A percentile compares a stretch with the other conserved stretches of the same genome.
phyloP scores from a whole-genome alignment of 2,113 vertebrate species.

The Porphyrio hochstetteri region DNA sequence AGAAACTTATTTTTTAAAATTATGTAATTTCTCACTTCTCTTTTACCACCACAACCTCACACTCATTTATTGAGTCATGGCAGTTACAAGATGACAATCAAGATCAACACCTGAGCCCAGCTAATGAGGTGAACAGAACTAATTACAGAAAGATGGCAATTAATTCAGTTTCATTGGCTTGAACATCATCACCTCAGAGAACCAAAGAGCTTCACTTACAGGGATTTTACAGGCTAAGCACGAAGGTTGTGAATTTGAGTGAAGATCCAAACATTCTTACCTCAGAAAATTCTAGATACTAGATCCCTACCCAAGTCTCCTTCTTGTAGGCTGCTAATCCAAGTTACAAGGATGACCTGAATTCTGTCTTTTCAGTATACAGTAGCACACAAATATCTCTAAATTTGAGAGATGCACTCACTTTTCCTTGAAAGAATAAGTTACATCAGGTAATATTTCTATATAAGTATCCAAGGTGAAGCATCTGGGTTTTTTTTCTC shows the following conservation, averaged over 20 bases:
- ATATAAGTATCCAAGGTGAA: not conserved
- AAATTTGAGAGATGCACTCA: not conserved
- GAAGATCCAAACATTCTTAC: not conserved
- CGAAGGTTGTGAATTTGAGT: not conserved
- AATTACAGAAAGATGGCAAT: not conserved
- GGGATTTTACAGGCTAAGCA: not conserved
- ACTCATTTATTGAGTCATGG: not conserved
- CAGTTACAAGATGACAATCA: not conserved
- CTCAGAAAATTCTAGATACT: not conserved
- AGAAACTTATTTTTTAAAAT: not conserved
- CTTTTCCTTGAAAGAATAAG: not conserved
- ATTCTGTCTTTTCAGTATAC: not conserved
- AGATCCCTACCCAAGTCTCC: not conserved
- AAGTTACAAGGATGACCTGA: not conserved
- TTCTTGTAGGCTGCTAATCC: not conserved
- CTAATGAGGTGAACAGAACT: not conserved
- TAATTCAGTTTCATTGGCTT: not conserved
- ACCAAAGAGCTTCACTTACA: not conserved
- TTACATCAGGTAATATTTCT: not conserved
- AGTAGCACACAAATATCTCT: not conserved
- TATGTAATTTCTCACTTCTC: not conserved
- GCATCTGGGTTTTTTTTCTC: not conserved
- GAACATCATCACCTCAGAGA: not conserved
- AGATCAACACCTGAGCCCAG: not conserved
- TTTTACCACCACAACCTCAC: not conserved